Evolutionary conservation across 2,113 vertebrate species (phyloP).

Genomic region (Callionymus lyra): DNA sequence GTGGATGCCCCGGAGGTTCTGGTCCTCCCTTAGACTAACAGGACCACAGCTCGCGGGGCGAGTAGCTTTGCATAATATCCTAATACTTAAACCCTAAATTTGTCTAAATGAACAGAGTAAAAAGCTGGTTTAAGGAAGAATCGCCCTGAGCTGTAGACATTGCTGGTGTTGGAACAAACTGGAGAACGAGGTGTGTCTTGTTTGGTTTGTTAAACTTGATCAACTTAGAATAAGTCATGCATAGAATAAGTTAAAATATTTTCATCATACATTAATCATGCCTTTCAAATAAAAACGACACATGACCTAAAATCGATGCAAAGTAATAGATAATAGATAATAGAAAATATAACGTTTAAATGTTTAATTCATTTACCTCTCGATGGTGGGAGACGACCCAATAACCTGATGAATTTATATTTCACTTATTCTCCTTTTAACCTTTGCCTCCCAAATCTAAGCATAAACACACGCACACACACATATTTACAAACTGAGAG

Average conservation of each 20-base stretch:
- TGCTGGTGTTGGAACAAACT: slow-evolving; percentile 31
- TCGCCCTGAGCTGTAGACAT: slow-evolving; percentile 51
- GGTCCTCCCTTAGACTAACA: slow-evolving; percentile 54
- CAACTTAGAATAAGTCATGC: slow-evolving; percentile 17
- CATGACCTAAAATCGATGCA: too few relatives aligned
- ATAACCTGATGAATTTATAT: too few relatives aligned
- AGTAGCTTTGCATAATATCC: slow-evolving; percentile 35
- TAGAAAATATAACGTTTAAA: too few relatives aligned
- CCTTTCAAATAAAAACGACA: too few relatives aligned
- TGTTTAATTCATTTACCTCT: too few relatives aligned
- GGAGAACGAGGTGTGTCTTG: slow-evolving; percentile 46
- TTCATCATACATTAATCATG: slow-evolving; percentile 2
- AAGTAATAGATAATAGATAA: too few relatives aligned
- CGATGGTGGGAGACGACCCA: too few relatives aligned
- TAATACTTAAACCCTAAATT: slow-evolving; percentile 45
- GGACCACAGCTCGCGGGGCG: slow-evolving; percentile 46
- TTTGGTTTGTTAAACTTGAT: slow-evolving; percentile 37
- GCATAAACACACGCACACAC: too few relatives aligned
- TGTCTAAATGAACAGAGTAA: slow-evolving; percentile 53
- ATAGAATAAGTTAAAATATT: slow-evolving; percentile 31
- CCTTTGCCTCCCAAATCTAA: too few relatives aligned
- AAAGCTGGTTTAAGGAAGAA: slow-evolving; percentile 37
- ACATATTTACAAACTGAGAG: background rate
- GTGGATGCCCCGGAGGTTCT: slow-evolving; percentile 27
- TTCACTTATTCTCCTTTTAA: too few relatives aligned